Base-by-base conservation (phyloP, 2,888 invertebrate genomes). In the Rhodophaea formosa region DNA sequence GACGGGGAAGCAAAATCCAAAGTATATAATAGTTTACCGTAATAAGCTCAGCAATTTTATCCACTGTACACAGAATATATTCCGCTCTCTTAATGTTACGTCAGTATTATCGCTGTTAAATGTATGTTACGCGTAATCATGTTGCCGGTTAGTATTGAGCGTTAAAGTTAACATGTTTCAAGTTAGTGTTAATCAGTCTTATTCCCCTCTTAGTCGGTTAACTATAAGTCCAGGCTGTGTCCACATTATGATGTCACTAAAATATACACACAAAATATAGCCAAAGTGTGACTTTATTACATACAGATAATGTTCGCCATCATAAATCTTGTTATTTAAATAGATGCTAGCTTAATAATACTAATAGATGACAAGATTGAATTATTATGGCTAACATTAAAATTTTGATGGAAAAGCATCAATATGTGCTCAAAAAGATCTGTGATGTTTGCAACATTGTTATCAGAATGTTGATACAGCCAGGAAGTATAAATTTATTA, bases 1-100 rank as follows among this genome's bases (percentile, higher is more conserved):
- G 88, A 88, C 88, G 88, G 84, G 90, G 89, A 89, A 89, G 88
- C 88, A 86, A 81, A 75, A 72, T 73, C 64, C 68, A 72, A 66
- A 70, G 58, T 69, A 71, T 68, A 53, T 56, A 59, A 69, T 74
- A 79, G 72, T 68, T 51, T 71, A 70, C 65, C 71, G 63, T 71
- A 74, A 23, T 2, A 23, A 77, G 71, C 72, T 74, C 74, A 75
- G 68, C 70, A 75, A 65, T 75, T 71, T 76, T 80, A 77, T 69
- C 72, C 77, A 70, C 57, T 73, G 67, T 62, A 69, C 70, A 73
- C 75, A 77, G 65, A 68, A 72, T 82, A 82, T 83, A 84, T 80
- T 84, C 80, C 77, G 65, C 66, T 73, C 70, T 76, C 63, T 62
- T 68, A 65, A 55, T 65, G 68, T 62, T 61, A 59, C 59, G 61